phyloP scores from a whole-genome alignment of 2,797 vertebrate species.

The Rachycentron canadum region DNA sequence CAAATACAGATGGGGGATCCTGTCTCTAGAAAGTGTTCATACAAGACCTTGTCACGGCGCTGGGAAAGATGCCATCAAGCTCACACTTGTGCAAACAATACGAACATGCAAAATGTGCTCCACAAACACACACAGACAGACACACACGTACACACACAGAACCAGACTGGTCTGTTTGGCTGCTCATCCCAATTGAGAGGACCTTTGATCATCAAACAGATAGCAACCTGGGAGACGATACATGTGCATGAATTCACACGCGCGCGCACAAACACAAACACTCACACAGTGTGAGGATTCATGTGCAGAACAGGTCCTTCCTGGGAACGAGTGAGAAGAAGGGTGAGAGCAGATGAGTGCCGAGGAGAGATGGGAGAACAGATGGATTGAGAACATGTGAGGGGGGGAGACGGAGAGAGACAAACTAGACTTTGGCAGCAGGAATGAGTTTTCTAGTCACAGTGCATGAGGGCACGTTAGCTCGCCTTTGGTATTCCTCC shows the following conservation, averaged over 20 bases:
- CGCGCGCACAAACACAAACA: background rate
- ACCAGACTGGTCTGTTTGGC: constrained; percentile 53
- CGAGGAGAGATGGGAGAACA: constrained; percentile 50
- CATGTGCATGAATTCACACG: constrained; percentile 15
- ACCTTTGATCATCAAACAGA: constrained; percentile 78
- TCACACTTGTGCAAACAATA: constrained; percentile 2
- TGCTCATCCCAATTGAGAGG: constrained; percentile 55
- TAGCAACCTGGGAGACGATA: constrained; percentile 58
- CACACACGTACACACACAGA: background rate
- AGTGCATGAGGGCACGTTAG: background rate
- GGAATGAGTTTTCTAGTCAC: background rate
- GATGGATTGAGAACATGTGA: constrained; percentile 63
- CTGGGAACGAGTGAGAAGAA: constrained; percentile 50
- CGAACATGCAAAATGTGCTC: constrained; percentile 1
- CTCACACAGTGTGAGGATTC: constrained; percentile 21
- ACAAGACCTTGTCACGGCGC: constrained; percentile 27
- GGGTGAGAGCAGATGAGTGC: constrained; percentile 50
- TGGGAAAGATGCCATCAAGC: background rate
- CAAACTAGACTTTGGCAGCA: constrained; percentile 13
- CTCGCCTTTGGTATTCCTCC: background rate
- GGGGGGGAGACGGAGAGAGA: background rate
- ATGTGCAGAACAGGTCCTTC: constrained; percentile 52
- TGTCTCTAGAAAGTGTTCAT: constrained; percentile 6
- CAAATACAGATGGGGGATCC: background rate
- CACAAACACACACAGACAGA: background rate